Evolutionary conservation across 2,113 vertebrate species (phyloP).

Genomic region (Lathamus discolor): DNA sequence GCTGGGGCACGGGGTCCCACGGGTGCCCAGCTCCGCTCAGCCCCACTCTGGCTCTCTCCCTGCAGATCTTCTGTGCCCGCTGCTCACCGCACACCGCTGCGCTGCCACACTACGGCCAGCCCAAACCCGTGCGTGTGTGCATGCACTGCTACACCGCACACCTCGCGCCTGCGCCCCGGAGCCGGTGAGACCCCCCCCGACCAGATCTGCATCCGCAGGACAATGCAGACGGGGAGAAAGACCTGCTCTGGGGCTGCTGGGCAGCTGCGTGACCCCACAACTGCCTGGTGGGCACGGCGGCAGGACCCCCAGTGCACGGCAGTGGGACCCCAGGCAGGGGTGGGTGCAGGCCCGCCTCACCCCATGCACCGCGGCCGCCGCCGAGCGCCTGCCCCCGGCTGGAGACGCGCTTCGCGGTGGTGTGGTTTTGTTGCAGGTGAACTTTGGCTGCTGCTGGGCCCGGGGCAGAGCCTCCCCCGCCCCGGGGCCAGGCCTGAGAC

Average conservation of each 20-base stretch:
- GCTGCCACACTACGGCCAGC: constrained; percentile 54
- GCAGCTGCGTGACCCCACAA: not conserved
- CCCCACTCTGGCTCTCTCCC: not conserved
- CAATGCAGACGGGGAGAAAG: rapidly evolving
- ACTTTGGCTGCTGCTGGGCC: constrained; percentile 41
- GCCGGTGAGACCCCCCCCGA: not conserved
- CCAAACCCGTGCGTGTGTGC: constrained; percentile 70
- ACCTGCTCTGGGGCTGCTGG: not conserved
- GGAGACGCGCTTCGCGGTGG: not conserved
- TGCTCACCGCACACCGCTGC: constrained; percentile 53
- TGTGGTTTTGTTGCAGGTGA: not conserved
- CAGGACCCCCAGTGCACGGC: not conserved
- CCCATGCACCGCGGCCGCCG: rapidly evolving
- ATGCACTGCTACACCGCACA: constrained; percentile 71
- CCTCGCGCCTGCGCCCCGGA: not conserved
- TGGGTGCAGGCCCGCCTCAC: not conserved
- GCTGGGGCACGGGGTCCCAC: rapidly evolving
- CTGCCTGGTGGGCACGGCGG: not conserved
- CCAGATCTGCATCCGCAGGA: rapidly evolving
- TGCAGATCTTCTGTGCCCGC: constrained; percentile 76
- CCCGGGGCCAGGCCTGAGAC: not conserved
- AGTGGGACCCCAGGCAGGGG: too few species aligned
- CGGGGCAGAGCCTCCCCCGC: constrained; percentile 18
- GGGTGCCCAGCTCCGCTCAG: rapidly evolving
- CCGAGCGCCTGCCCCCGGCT: not conserved